Conservation (phyloP, 2,113 vertebrate genomes). For the Junco hyemalis region DNA sequence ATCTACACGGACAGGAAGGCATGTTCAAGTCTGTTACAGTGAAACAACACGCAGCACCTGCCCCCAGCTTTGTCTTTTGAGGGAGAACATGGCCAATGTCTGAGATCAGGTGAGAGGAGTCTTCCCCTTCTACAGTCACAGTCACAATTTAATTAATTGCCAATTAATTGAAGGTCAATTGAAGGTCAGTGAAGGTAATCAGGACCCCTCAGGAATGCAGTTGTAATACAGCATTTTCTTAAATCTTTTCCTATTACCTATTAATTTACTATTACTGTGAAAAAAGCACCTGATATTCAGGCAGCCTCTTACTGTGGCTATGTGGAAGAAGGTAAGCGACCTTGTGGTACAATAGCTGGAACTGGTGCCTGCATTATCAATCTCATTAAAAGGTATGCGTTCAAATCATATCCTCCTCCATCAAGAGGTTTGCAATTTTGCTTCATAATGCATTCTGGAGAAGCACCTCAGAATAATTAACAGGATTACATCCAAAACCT, state of each 20-base stretch:
- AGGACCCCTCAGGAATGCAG: not conserved
- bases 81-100: not conserved
- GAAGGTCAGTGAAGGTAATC: not conserved
- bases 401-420: not conserved
- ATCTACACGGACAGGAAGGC: conserved; percentile 42
- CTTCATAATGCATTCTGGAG: not conserved
- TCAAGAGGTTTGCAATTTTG: not conserved
- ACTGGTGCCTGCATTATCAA: not conserved
- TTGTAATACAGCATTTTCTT: not conserved
- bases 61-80: not conserved
- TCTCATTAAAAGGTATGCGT: not conserved
- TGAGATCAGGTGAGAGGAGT: not conserved
- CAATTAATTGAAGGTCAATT: not conserved
- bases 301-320: not conserved
- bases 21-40: fast-evolving
- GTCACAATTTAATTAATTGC: not conserved
- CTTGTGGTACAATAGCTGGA: not conserved
- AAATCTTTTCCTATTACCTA: not conserved
- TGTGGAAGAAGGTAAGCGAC: not conserved
- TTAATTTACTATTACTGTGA: not conserved
- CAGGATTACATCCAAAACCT: not conserved
- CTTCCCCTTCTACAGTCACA: not conserved
- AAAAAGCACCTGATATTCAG: not conserved
- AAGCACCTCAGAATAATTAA: not conserved
- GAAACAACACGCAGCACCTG: not conserved